Base-by-base conservation (phyloP, 64 coral and sea anemone genomes). In the Porites australiensis region DNA sequence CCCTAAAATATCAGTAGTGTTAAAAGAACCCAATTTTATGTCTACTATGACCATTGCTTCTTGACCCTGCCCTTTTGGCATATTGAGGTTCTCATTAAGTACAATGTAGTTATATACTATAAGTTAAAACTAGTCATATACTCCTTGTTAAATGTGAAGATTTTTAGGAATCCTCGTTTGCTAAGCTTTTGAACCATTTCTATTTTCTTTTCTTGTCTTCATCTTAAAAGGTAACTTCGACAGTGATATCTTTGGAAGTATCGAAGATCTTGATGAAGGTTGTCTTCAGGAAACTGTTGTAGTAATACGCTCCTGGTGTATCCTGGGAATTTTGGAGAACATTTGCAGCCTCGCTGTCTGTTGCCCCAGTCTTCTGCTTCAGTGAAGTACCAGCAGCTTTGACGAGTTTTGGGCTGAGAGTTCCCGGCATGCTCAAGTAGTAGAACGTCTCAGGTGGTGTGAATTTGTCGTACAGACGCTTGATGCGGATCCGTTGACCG, bases 211-310 rank as follows among this genome's bases (percentile, higher is more conserved):
- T 15, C 15, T 45, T 11, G 43, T 8, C 73, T 19, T 4, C 0
- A 47, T 15, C 47, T 92, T 46, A 92, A 63, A 93, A 88, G 23
- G 64, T 13, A 79, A 22, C 93, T 66, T 84, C 88, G 18, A 90
- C 75, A 5, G 78, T 83, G 50, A 94, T 69, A 3, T 94, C 93
- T 13, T n/a, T 90, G 21, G 53, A 69, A 0, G 51, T 67, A 55
- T 94, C 93, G 37, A 58, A 75, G 44, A 86, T 77, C 72, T 94
- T 94, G 37, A 94, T 90, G 15, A 86, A 90, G 50, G 93, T 90
- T 10, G 93, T 94, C 16, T 94, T 90, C 54, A 94, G 63, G 37
- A 15, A 82, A 3, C 67, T 86, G 62, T 94, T 94, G 51, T 90
- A 94, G 88, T 95, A 95, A 70, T 69, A 95, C 14, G 93, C 70